Base-by-base conservation (phyloP, 2,888 invertebrate genomes). In the Abscondita cerata region DNA sequence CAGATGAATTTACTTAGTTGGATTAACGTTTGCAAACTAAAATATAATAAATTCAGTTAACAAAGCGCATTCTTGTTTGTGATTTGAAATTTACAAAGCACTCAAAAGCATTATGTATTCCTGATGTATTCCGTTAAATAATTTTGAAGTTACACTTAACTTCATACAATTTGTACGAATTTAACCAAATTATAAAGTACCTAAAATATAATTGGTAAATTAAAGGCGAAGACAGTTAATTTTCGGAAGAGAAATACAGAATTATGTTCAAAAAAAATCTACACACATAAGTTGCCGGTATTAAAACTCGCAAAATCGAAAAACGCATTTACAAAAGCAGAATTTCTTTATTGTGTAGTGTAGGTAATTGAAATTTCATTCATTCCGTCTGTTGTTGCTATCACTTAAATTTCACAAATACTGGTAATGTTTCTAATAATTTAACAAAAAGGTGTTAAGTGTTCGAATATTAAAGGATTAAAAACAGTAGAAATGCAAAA, bases 21-120 rank as follows among this genome's bases (percentile, higher is more conserved):
- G 36, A 36, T 36, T 36, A 40, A 36, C 36, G 4, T 15, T 40
- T 15, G 13, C 13, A 36, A 11, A 12, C 13, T 36, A 36, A 40
- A 12, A 13, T 13, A 40, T 13, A 8, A 40, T 13, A 15, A 40
- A 40, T 40, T 40, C 15, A 41, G 40, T 13, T 40, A 40, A 15
- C 40, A 40, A 40, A 40, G 40, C 6, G 15, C 13, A 15, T 40
- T 40, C 40, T 40, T 40, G 40, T 40, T 44, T 44, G 44, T 19
- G 44, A 44, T 44, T 44, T 2, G 4, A 44, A 44, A 44, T 44
- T 44, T 44, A 44, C 41, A 36, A 15, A 41, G 44, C 44, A 18
- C n/a, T 44, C 19, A 18, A 44, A 41, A 44, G 18, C 18, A 44
- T 18, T 11, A n/a, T 19, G 18, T 18, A 44, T 18, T 44, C 44